Base-by-base conservation (phyloP, 1,140 invertebrate genomes). In the Aphaenogaster ashmeadi region DNA sequence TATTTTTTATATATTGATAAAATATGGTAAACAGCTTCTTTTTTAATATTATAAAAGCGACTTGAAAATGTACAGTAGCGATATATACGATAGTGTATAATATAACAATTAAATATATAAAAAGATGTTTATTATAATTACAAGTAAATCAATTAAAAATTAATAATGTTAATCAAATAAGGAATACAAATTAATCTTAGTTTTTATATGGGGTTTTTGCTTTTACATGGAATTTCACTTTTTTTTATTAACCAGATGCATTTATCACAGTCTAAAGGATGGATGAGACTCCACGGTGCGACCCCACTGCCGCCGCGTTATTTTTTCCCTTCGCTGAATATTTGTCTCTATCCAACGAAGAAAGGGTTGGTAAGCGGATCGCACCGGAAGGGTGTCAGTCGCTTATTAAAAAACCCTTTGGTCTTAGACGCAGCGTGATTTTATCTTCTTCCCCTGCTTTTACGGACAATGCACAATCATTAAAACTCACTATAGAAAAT, bases 351-450 rank as follows among this genome's bases (percentile, higher is more conserved):
- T 86, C 90, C 64, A 33, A 84, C 60, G 83, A 84, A 83, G 77
- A 90, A 89, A 89, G 89, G 90, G 90, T 91, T 91, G 87, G 87
- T 91, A 91, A 91, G 90, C 87, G 87, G 87, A 90, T 91, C 87
- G 80, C 75, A 83, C 64, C 80, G 87, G 86, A 92, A 89, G 89
- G 87, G 90, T 91, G 87, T 92, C 86, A 88, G 87, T 60, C 90
- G 91, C 89, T 92, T 92, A 92, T 91, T 92, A 92, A 91, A 91
- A 90, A 80, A 72, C 87, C 87, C 84, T 89, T 91, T 84, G 79
- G 78, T 85, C 83, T 84, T 89, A 87, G 89, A 84, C 84, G 74
- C 84, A 38, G 60, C 62, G 67, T 60, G 87, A 77, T 72, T 91
- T 91, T 91, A 81, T 91, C 80, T 74, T 88, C 71, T 79, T 41